phyloP scores from a whole-genome alignment of 2,888 invertebrate genomes.

The Ennomos quercinarius region DNA sequence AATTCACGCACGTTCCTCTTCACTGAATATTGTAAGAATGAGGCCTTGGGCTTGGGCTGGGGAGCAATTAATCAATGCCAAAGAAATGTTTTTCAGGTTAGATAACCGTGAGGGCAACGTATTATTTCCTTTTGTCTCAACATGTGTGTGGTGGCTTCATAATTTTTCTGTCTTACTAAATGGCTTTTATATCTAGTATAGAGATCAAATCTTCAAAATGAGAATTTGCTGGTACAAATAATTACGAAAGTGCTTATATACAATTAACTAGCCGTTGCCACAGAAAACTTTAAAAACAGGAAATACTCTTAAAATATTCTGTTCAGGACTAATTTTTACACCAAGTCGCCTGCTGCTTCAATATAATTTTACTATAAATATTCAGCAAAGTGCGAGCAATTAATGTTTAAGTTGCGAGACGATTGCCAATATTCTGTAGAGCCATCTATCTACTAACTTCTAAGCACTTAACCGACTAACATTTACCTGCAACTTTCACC shows the following conservation, averaged over 20 bases:
- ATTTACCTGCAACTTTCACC: conserved; percentile 8
- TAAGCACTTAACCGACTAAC: conserved; percentile 11
- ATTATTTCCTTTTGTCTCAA: conserved; percentile 18
- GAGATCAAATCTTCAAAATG: too few relatives aligned
- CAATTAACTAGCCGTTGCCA: too few relatives aligned
- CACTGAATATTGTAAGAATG: conserved; percentile 1
- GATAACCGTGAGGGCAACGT: conserved; percentile 11
- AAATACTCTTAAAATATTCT: too few relatives aligned
- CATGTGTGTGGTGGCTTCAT: neutral
- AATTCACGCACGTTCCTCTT: conserved; percentile 8
- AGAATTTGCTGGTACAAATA: too few relatives aligned
- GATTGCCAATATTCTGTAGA: conserved; percentile 18
- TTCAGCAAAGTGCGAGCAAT: conserved; percentile 4
- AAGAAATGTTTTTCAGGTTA: conserved; percentile 20
- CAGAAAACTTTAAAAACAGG: too few relatives aligned
- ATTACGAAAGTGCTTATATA: too few relatives aligned
- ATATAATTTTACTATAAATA: too few relatives aligned
- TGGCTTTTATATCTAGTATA: too few relatives aligned
- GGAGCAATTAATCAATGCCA: conserved; percentile 37
- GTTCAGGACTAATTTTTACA: too few relatives aligned
- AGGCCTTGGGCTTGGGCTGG: conserved; percentile 1
- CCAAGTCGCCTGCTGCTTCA: too few relatives aligned
- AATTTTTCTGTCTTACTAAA: too few relatives aligned
- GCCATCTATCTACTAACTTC: conserved; percentile 18
- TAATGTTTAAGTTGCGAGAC: conserved; percentile 6